Evolutionary conservation across 2,888 invertebrate species (phyloP).

Genomic region (Troglohyphantes excavatus): DNA sequence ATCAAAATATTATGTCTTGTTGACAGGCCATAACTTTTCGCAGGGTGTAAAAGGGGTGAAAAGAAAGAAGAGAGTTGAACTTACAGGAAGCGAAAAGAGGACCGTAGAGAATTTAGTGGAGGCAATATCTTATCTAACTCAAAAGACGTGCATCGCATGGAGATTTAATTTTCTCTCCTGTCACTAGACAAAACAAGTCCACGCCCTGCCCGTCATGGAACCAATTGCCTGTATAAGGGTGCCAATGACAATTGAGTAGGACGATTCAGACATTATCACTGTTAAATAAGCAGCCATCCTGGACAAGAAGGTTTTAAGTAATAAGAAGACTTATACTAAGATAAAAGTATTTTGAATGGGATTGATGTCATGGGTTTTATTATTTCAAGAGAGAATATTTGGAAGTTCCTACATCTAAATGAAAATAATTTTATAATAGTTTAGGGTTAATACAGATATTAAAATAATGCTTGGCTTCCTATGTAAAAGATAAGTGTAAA

Average conservation of each 20-base stretch:
- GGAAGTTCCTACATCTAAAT: no score
- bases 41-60: slow-evolving; percentile 55
- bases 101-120: slow-evolving; percentile 14
- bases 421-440: no score
- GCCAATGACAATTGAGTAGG: slow-evolving; percentile 29
- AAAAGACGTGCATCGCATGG: slow-evolving; percentile 52
- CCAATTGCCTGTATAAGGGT: slow-evolving; percentile 55
- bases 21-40: slow-evolving; percentile 56
- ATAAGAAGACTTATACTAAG: no score
- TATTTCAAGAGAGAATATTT: no score
- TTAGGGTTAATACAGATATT: no score
- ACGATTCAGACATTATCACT: no score
- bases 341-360: no score
- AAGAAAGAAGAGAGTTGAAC: not conserved
- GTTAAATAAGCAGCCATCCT: no score
- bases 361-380: no score
- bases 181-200: slow-evolving; percentile 36
- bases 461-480: no score
- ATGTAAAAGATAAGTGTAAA: no score
- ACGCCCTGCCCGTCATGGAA: slow-evolving; percentile 25
- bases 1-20: slow-evolving; percentile 12
- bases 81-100: slow-evolving; percentile 39
- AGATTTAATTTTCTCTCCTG: slow-evolving; percentile 20
- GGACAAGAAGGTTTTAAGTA: no score
- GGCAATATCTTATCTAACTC: slow-evolving; percentile 60